A percentile compares a stretch with the other conserved stretches of the same genome.
Conservation (phyloP, 2,888 invertebrate species). For the Conops quadrifasciatus region DNA sequence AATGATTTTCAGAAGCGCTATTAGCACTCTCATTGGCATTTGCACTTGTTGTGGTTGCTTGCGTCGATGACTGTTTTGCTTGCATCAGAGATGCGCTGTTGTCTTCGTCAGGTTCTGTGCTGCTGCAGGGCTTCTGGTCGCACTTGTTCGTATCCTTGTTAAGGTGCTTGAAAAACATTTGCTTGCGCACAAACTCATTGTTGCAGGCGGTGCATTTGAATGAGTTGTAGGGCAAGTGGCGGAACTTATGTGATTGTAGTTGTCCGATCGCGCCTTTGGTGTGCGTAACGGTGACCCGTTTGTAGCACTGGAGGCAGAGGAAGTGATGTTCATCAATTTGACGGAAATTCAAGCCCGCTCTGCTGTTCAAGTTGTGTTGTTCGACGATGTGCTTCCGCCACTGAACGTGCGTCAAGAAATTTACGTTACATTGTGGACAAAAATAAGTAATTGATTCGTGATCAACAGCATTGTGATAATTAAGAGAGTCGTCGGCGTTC, state of each 20-base stretch:
- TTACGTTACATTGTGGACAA: conserved; percentile 57
- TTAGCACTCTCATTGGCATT: conserved; percentile 13
- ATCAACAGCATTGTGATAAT: conserved; percentile 59
- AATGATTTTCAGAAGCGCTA: neutral
- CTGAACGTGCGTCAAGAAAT: conserved; percentile 57
- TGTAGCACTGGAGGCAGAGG: conserved; percentile 58
- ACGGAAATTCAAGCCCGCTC: conserved; percentile 57
- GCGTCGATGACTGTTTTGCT: neutral
- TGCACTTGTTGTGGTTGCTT: conserved; percentile 17
- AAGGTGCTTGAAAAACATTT: conserved; percentile 60
- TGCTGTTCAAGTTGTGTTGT: conserved; percentile 55
- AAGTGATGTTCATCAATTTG: conserved; percentile 59
- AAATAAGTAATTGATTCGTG: conserved; percentile 57
- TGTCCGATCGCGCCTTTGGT: conserved; percentile 60
- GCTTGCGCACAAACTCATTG: conserved; percentile 57
- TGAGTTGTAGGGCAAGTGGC: conserved; percentile 58
- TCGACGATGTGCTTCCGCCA: conserved; percentile 62
- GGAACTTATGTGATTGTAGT: conserved; percentile 59
- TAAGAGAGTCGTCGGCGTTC: conserved; percentile 55
- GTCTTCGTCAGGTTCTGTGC: neutral
- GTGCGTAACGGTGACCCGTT: conserved; percentile 59
- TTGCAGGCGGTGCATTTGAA: conserved; percentile 56
- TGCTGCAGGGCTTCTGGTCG: conserved; percentile 43
- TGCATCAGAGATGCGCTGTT: neutral
- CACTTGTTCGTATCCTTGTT: conserved; percentile 58